Evolutionary conservation across 2,113 vertebrate genomes (phyloP).

Genomic region (Macquaria australasica): DNA sequence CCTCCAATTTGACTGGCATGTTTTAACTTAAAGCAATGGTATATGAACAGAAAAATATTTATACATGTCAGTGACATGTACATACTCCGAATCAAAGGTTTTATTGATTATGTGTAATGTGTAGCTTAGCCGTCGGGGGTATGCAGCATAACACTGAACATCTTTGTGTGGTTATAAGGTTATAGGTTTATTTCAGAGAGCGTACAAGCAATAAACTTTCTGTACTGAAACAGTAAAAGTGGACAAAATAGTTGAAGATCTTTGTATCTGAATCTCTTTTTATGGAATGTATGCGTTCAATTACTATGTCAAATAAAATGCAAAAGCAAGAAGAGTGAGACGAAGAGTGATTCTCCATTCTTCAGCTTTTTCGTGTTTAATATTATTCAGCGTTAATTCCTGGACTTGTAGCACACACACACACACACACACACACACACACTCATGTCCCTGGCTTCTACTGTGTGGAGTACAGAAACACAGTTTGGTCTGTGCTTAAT

Average conservation of each 20-base stretch:
- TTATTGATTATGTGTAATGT: too few relatives aligned
- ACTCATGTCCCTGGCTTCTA: constrained; percentile 28
- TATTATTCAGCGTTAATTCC: constrained; percentile 54
- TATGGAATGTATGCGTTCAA: not conserved
- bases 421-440: constrained; percentile 38
- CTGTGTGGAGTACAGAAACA: constrained; percentile 73
- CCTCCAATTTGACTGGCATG: constrained; percentile 17
- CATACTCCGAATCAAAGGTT: too few relatives aligned
- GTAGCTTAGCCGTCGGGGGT: constrained; percentile 9
- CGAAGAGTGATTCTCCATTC: constrained; percentile 2
- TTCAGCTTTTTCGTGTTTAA: not conserved
- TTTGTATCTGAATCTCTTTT: not conserved
- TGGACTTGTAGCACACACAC: constrained; percentile 24
- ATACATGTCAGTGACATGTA: constrained; percentile 43
- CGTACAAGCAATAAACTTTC: not conserved
- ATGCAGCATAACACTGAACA: constrained; percentile 3
- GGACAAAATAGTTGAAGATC: constrained; percentile 1
- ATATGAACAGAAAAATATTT: constrained; percentile 55
- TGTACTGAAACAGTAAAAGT: not conserved
- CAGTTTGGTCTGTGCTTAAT: constrained; percentile 85
- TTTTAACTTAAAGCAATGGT: constrained; percentile 18
- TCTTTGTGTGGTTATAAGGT: constrained; percentile 24
- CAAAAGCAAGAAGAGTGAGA: not conserved
- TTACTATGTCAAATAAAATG: not conserved
- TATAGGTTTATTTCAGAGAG: constrained; percentile 17